Conservation (phyloP, 2,797 vertebrate species). For the Sciaenops ocellatus region DNA sequence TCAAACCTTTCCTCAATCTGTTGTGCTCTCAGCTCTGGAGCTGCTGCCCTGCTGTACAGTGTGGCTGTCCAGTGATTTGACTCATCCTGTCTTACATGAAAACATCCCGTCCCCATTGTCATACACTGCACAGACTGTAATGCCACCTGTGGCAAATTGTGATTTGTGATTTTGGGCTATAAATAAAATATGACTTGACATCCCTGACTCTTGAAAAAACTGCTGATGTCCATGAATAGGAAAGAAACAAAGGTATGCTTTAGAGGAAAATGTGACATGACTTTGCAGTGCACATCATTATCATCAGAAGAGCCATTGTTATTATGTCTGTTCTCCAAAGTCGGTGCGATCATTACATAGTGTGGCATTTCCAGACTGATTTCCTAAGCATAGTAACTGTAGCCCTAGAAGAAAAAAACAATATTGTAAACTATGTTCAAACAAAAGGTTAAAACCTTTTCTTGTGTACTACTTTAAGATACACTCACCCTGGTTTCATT, state of each 20-base stretch:
- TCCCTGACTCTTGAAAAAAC: neutral
- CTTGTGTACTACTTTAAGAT: neutral
- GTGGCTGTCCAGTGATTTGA: neutral
- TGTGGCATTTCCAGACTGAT: slow-evolving; percentile 11
- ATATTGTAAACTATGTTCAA: neutral
- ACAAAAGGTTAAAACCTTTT: slow-evolving; percentile 9
- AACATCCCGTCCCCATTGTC: neutral
- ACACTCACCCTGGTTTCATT: neutral
- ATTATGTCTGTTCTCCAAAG: slow-evolving; percentile 9
- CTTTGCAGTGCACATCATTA: slow-evolving; percentile 3
- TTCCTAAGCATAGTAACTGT: neutral
- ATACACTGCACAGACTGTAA: no score
- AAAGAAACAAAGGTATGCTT: neutral
- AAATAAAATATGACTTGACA: neutral
- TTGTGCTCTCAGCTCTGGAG: neutral
- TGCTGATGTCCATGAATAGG: neutral
- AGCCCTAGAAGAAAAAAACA: neutral
- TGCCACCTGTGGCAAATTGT: no score
- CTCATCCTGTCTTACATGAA: neutral
- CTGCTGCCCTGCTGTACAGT: neutral
- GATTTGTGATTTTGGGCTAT: no score
- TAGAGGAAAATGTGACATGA: neutral
- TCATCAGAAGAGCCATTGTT: slow-evolving; percentile 1
- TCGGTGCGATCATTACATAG: slow-evolving; percentile 1
- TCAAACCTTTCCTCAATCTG: neutral